phyloP scores from a whole-genome alignment of 1,140 invertebrate species.

The Drosophila equinoxialis region DNA sequence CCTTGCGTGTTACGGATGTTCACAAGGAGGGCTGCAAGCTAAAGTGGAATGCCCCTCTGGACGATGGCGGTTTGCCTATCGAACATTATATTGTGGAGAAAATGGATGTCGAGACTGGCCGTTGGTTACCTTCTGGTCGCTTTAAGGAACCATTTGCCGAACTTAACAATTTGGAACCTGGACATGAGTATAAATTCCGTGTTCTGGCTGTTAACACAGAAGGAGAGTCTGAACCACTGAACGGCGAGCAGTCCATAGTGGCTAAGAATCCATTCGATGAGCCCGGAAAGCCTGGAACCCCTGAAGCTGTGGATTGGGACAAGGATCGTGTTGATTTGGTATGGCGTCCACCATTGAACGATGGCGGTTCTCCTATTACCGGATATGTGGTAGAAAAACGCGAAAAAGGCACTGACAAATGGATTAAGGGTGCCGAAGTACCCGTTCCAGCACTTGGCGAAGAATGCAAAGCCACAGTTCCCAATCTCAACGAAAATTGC shows the following conservation, averaged over 20 bases:
- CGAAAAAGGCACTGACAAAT: conserved; percentile 93
- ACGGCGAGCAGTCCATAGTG: conserved; percentile 93
- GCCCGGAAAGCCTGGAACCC: conserved; percentile 94
- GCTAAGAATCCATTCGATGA: conserved; percentile 99
- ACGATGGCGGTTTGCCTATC: conserved; percentile 96
- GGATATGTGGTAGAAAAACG: conserved; percentile 97
- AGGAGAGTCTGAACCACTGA: conserved; percentile 96
- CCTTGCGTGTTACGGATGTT: conserved; percentile 93
- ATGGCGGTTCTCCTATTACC: conserved; percentile 96
- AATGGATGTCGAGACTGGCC: conserved; percentile 91
- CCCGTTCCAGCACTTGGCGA: conserved; percentile 81
- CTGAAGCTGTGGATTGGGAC: conserved; percentile 96
- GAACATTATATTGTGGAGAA: conserved; percentile 97
- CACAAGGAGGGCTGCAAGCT: conserved; percentile 96
- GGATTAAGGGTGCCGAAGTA: conserved; percentile 93
- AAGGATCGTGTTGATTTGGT: conserved; percentile 96
- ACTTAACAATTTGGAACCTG: conserved; percentile 92
- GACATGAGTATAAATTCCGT: conserved; percentile 98
- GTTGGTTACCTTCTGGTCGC: conserved; percentile 92
- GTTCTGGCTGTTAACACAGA: conserved; percentile 97
- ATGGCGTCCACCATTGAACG: conserved; percentile 94
- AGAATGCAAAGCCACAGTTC: conserved; percentile 93
- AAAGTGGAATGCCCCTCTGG: conserved; percentile 96
- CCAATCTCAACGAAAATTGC: conserved; percentile 95
- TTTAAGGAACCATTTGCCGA: conserved; percentile 92